These are phyloP conservation scores for Mixornis gularis DNA, from an alignment of 2,113 vertebrate genomes.

Conservation along the genomic window DNA sequence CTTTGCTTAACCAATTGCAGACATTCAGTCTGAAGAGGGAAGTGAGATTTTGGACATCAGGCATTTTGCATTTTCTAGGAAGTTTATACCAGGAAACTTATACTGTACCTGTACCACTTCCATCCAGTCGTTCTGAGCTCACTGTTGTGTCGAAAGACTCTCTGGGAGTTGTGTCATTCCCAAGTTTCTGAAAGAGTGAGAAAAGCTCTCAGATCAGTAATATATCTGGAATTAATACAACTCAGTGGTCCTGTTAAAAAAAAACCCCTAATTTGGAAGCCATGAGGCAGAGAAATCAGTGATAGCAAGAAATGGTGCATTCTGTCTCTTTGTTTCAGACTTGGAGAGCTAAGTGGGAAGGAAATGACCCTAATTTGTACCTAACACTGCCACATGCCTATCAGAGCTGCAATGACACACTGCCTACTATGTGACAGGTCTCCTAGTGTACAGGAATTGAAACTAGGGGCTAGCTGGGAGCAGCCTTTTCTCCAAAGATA, in stretches of 20 bases:
- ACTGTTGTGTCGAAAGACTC: slow-evolving; percentile 61
- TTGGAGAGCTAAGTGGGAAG: not conserved
- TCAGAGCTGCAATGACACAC: not conserved
- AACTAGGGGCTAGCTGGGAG: not conserved
- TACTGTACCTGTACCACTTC: slow-evolving; percentile 76
- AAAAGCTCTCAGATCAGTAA: not conserved
- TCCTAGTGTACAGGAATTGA: not conserved
- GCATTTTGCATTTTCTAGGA: not conserved
- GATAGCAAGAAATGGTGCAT: not conserved
- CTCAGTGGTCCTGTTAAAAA: not conserved
- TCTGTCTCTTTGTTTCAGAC: not conserved
- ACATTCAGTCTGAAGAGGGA: not conserved
- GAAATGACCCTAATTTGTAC: not conserved
- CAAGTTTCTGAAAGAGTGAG: slow-evolving; percentile 71
- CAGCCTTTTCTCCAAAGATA: not conserved
- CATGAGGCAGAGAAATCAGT: not conserved
- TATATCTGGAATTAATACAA: not conserved
- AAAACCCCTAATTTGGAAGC: not conserved
- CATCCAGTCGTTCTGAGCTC: slow-evolving; percentile 80
- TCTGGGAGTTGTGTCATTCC: slow-evolving; percentile 62
- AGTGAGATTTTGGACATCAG: not conserved
- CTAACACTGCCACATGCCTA: not conserved
- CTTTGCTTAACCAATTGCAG: not conserved
- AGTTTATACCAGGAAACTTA: not conserved
- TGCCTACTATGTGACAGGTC: not conserved